A percentile compares a stretch with the other conserved stretches of the same genome.
These are phyloP conservation scores for Elaphurus davidianus DNA, from an alignment of 2,113 vertebrate genomes.

Conservation along the genomic window DNA sequence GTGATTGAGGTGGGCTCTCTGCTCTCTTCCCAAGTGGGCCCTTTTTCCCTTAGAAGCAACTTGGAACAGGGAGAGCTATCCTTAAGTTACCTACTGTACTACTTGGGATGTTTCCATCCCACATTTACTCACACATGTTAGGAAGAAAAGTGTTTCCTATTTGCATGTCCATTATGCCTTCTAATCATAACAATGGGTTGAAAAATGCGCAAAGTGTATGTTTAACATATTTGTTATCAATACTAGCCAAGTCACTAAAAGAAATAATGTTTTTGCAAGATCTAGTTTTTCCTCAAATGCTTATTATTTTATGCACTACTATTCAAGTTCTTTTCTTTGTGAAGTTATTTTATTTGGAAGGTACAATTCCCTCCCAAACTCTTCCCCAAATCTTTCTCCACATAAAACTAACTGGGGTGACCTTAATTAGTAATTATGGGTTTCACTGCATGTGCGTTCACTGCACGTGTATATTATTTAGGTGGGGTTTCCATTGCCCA, in stretches of 20 bases:
- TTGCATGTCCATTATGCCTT: neutral
- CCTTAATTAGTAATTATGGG: neutral
- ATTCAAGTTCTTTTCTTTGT: neutral
- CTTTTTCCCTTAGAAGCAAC: neutral
- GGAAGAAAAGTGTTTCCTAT: neutral
- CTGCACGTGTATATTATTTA: neutral
- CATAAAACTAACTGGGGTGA: neutral
- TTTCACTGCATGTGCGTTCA: neutral
- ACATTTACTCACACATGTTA: neutral
- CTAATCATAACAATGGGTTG: neutral
- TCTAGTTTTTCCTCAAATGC: neutral
- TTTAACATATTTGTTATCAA: neutral
- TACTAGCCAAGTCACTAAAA: neutral
- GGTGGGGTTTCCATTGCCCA: neutral
- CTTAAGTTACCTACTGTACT: neutral
- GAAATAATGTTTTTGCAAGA: neutral
- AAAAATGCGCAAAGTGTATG: neutral
- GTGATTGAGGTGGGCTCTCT: neutral
- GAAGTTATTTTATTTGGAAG: neutral
- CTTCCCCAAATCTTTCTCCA: neutral
- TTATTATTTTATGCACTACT: neutral
- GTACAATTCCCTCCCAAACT: neutral
- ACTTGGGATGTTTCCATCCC: neutral
- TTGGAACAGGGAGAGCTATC: neutral
- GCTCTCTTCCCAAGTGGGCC: neutral